These are phyloP conservation scores for Anastrepha ludens DNA, from an alignment of 1,140 invertebrate species.

Conservation along the genomic window DNA sequence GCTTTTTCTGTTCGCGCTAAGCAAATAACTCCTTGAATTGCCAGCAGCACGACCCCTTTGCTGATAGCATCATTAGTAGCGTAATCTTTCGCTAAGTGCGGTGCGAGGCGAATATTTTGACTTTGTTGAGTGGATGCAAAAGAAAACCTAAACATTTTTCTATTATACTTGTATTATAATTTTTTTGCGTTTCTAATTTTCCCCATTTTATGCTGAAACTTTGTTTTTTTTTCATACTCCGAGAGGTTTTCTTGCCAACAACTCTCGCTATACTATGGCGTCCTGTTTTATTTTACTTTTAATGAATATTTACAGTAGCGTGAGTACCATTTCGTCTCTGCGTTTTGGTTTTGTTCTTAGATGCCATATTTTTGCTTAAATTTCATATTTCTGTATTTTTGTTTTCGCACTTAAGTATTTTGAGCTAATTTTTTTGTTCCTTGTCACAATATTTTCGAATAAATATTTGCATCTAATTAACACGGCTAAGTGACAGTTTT, in stretches of 20 bases:
- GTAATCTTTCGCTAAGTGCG: constrained; percentile 12
- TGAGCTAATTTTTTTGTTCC: neutral
- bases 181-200: neutral
- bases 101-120: neutral
- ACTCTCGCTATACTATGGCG: neutral
- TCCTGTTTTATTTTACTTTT: constrained; percentile 23
- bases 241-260: neutral
- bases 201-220: neutral
- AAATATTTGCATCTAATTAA: constrained; percentile 43
- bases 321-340: neutral
- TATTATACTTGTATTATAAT: neutral
- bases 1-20: neutral
- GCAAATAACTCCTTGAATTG: neutral
- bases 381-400: constrained; percentile 8
- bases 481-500: neutral
- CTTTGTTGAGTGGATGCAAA: neutral
- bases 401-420: neutral
- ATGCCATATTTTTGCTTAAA: neutral
- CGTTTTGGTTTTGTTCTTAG: neutral
- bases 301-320: constrained; percentile 34
- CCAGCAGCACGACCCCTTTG: neutral
- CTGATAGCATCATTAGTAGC: constrained; percentile 6
- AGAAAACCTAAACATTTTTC: neutral
- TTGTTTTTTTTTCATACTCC: neutral
- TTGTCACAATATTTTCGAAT: neutral